A percentile compares a stretch with the other conserved stretches of the same genome.
phyloP scores from a whole-genome alignment of 2,113 vertebrate species.

The Carassius auratus region DNA sequence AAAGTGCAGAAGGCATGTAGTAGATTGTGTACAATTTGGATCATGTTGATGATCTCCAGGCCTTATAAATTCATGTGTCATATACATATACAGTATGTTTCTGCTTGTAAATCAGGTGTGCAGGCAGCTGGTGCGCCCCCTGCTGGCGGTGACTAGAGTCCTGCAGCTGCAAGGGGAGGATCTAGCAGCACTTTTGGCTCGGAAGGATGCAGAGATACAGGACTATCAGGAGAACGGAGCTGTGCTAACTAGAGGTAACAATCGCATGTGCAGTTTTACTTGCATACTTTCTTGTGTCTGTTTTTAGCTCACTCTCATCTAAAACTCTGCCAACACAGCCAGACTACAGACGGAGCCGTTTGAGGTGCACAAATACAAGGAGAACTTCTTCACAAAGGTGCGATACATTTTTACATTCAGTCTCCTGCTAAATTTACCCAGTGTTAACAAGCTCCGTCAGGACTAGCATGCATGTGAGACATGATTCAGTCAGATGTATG shows the following conservation, averaged over 20 bases:
- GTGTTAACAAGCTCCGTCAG: background rate
- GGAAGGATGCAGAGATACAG: constrained; percentile 89
- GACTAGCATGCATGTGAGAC: constrained; percentile 15
- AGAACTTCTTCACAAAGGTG: constrained; percentile 82
- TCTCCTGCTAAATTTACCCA: constrained; percentile 7
- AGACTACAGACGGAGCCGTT: constrained; percentile 87
- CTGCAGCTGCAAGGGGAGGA: constrained; percentile 81
- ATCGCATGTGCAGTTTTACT: background rate
- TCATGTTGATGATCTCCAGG: background rate
- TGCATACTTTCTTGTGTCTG: background rate
- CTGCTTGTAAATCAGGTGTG: constrained; percentile 74
- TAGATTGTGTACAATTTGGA: background rate
- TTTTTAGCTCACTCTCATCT: background rate
- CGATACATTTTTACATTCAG: constrained; percentile 49
- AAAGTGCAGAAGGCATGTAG: background rate
- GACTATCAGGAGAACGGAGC: constrained; percentile 90
- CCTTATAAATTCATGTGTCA: background rate
- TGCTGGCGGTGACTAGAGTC: constrained; percentile 79
- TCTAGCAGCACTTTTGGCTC: constrained; percentile 74
- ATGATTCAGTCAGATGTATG: background rate
- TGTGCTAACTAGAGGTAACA: constrained; percentile 83
- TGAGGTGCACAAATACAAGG: constrained; percentile 74
- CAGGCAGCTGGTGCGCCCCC: constrained; percentile 82
- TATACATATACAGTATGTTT: background rate
- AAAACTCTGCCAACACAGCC: constrained; percentile 70